phyloP scores from a whole-genome alignment of 1,140 invertebrate species.

The Stenopsyche tienmushanensis region DNA sequence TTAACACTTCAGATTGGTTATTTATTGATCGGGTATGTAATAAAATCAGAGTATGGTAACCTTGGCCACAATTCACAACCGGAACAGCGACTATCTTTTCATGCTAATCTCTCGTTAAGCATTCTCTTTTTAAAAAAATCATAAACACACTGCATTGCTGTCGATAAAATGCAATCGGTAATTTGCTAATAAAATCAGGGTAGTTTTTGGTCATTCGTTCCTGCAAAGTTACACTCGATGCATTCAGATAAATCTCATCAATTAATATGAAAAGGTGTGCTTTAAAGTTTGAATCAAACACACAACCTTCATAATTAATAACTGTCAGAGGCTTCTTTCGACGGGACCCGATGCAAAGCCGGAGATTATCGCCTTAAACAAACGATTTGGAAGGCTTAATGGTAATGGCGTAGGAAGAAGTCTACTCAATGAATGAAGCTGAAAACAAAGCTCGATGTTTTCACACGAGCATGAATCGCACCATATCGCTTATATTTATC shows the following conservation, averaged over 20 bases:
- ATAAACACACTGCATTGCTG: too few relatives aligned
- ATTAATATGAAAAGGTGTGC: slow-evolving; percentile 8
- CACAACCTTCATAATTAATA: slow-evolving; percentile 18
- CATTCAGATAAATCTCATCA: background rate
- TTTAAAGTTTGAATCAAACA: slow-evolving; percentile 1
- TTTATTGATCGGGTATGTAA: slow-evolving; percentile 10
- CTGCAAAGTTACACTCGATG: too few relatives aligned
- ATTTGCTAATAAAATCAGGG: too few relatives aligned
- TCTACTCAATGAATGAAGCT: slow-evolving; percentile 17
- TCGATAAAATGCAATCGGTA: too few relatives aligned
- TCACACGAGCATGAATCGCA: slow-evolving; percentile 24
- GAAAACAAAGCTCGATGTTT: slow-evolving; percentile 24
- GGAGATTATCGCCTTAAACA: slow-evolving; percentile 23
- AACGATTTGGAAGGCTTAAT: slow-evolving; percentile 21
- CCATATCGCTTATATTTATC: background rate
- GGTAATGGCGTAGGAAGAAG: slow-evolving; percentile 27
- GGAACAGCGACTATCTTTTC: slow-evolving; percentile 3
- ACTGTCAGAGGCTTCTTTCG: slow-evolving; percentile 13
- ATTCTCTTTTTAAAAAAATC: background rate
- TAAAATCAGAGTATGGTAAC: background rate
- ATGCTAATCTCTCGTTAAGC: background rate
- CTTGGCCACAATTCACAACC: slow-evolving; percentile 21
- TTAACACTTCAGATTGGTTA: slow-evolving; percentile 1
- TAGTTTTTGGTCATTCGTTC: too few relatives aligned
- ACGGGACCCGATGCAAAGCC: background rate